These are phyloP conservation scores for Rhagonycha fulva DNA, from an alignment of 2,888 invertebrate species.

Conservation along the genomic window DNA sequence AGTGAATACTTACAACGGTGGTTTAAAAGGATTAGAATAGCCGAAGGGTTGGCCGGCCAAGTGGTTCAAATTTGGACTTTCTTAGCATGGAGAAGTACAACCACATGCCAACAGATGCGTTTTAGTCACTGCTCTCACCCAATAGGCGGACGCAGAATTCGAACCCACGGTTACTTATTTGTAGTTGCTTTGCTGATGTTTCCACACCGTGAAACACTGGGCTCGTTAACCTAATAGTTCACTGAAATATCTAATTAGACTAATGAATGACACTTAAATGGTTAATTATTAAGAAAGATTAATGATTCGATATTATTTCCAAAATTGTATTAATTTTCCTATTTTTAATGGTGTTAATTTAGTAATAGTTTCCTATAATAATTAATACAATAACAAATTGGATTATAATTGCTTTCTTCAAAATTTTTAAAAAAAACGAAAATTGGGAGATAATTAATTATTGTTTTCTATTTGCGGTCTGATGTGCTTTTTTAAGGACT, in stretches of 20 bases:
- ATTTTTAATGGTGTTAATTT: not conserved
- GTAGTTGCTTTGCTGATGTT: no score
- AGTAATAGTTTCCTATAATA: not conserved
- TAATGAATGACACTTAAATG: no score
- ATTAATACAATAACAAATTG: not conserved
- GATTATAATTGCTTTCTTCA: not conserved
- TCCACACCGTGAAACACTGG: not conserved
- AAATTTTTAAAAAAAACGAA: not conserved
- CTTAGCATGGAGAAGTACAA: not conserved
- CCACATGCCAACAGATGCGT: no score
- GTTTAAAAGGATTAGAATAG: not conserved
- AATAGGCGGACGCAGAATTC: no score
- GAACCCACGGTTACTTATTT: no score
- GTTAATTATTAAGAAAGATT: not conserved
- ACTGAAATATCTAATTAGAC: not conserved
- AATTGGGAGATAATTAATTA: not conserved
- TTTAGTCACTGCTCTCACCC: no score
- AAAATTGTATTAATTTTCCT: not conserved
- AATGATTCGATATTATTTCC: not conserved
- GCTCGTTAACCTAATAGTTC: not conserved
- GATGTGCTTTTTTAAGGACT: not conserved
- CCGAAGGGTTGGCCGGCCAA: not conserved
- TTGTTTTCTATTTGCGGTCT: not conserved
- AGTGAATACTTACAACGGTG: not conserved
- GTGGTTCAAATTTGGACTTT: not conserved